These are phyloP conservation scores for Chiroxiphia lanceolata DNA, from an alignment of 2,797 vertebrate genomes.

Conservation along the genomic window DNA sequence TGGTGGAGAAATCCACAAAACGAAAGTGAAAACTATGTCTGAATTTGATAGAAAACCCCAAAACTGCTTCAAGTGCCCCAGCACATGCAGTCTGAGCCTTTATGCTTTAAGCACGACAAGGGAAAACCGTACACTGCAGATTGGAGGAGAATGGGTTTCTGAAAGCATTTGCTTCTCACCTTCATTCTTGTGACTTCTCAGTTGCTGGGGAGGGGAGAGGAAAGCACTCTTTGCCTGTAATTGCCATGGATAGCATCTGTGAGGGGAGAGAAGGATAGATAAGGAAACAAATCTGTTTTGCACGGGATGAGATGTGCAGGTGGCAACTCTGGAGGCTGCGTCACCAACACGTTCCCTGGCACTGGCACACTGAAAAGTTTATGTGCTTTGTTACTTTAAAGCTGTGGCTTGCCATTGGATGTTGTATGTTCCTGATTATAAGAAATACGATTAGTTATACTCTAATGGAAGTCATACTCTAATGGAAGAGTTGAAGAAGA, in stretches of 20 bases:
- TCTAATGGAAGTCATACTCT: too few species aligned
- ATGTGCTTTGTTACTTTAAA: background rate
- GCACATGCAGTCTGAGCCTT: background rate
- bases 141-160: background rate
- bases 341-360: background rate
- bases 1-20: background rate
- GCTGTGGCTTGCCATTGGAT: background rate
- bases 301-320: rapidly evolving
- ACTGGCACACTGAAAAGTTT: rapidly evolving
- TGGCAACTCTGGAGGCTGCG: rapidly evolving
- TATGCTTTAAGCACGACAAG: background rate
- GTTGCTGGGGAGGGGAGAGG: background rate
- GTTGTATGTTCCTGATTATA: background rate
- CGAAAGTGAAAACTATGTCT: background rate
- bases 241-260: background rate
- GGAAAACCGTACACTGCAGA: background rate
- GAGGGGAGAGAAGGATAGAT: background rate
- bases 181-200: background rate
- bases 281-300: background rate
- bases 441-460: background rate
- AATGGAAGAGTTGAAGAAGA: background rate
- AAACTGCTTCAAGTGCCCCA: background rate
- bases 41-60: background rate
- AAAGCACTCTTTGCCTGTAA: background rate
- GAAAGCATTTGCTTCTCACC: background rate